These are phyloP conservation scores for Poeciliopsis infans DNA, from an alignment of 2,797 vertebrate genomes.

Conservation along the genomic window DNA sequence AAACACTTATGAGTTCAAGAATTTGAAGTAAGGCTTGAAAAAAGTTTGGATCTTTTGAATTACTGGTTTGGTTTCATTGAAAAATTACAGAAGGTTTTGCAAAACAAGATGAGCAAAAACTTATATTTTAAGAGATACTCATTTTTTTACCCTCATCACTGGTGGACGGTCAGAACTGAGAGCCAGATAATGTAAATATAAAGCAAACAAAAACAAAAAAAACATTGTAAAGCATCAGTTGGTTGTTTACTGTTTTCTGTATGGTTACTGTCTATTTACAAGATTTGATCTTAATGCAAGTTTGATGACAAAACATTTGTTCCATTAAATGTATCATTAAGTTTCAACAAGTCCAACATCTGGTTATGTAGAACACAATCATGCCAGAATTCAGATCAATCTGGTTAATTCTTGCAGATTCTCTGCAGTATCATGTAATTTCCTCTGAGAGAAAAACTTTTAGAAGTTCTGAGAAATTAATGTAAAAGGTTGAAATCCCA, in stretches of 20 bases:
- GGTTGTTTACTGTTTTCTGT: neutral
- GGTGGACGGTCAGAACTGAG: neutral
- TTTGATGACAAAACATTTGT: neutral
- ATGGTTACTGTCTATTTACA: neutral
- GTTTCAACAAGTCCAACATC: neutral
- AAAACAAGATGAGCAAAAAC: neutral
- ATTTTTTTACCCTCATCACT: neutral
- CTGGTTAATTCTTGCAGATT: neutral
- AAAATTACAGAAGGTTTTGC: neutral
- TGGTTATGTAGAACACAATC: neutral
- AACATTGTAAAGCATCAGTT: neutral
- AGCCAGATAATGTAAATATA: neutral
- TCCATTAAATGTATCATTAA: neutral
- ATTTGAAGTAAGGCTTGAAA: conserved; percentile 1
- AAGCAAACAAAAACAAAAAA: neutral
- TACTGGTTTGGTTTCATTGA: neutral
- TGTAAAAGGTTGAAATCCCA: neutral
- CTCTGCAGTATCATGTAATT: neutral
- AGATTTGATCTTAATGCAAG: neutral
- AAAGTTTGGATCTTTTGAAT: neutral
- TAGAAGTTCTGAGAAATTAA: neutral
- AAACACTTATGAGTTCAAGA: conserved; percentile 32
- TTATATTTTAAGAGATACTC: neutral
- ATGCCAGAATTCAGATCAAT: neutral
- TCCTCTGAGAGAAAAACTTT: neutral